Conservation (phyloP, 2,113 vertebrate genomes). For the Martes martes region DNA sequence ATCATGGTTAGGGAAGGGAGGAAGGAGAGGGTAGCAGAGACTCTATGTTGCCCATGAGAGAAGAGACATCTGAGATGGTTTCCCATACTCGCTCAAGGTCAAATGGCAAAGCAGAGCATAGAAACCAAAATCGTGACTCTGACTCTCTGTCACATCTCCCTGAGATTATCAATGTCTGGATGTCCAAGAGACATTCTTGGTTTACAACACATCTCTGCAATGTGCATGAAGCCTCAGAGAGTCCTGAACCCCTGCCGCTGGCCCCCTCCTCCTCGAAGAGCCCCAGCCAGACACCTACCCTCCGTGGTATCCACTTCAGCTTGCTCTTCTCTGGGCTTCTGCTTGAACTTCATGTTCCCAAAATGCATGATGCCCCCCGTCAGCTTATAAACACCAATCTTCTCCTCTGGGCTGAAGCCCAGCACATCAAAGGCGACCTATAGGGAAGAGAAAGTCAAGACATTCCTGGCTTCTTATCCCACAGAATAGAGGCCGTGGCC, state of each 20-base stretch:
- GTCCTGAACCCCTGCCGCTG: fast-evolving
- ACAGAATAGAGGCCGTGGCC: neutral
- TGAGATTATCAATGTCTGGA: neutral
- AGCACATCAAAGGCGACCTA: slow-evolving; percentile 76
- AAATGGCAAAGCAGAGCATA: neutral
- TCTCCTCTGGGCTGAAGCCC: slow-evolving; percentile 76
- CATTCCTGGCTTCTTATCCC: neutral
- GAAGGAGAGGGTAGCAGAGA: neutral
- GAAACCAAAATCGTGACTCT: neutral
- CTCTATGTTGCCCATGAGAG: neutral
- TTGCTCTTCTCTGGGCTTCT: slow-evolving; percentile 79
- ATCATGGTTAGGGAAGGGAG: neutral
- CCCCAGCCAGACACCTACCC: neutral
- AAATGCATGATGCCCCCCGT: slow-evolving; percentile 57
- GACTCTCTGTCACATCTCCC: neutral
- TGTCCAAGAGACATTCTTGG: neutral
- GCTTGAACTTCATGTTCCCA: slow-evolving; percentile 76
- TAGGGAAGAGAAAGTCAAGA: neutral
- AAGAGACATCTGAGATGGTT: neutral
- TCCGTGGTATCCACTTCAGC: slow-evolving; percentile 68
- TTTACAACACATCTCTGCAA: neutral
- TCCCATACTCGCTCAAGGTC: neutral
- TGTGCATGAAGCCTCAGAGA: neutral
- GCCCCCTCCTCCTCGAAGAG: neutral
- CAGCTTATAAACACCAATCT: slow-evolving; percentile 60